These are phyloP conservation scores for Malurus melanocephalus DNA, from an alignment of 2,113 vertebrate species.

Conservation along the genomic window DNA sequence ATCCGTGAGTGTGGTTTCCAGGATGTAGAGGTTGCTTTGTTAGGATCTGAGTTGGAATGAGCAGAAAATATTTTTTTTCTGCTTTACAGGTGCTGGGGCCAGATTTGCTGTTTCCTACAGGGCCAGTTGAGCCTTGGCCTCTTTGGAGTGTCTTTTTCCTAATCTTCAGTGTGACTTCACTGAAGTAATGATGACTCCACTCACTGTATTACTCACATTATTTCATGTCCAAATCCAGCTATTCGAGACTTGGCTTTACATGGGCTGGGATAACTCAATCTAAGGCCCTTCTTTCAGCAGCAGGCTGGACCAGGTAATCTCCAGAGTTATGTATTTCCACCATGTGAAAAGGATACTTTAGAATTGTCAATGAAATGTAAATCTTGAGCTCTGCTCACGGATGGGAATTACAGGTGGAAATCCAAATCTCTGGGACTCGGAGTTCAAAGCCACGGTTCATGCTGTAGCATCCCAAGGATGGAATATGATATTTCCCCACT, in stretches of 20 bases:
- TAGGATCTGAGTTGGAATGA: background rate
- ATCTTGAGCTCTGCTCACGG: background rate
- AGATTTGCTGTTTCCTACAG: background rate
- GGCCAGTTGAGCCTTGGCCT: background rate
- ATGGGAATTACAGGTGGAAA: background rate
- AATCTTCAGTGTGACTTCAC: background rate
- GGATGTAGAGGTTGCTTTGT: background rate
- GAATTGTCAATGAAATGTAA: constrained; percentile 25
- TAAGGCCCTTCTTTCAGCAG: background rate
- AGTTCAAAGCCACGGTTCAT: background rate
- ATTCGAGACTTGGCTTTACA: background rate
- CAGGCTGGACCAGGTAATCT: constrained; percentile 15
- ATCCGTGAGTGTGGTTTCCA: constrained; percentile 27
- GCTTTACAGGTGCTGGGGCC: background rate
- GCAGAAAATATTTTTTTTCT: background rate
- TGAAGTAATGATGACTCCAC: background rate
- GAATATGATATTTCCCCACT: background rate
- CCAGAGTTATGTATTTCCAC: background rate
- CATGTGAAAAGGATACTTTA: background rate
- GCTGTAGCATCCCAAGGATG: background rate
- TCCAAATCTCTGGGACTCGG: background rate
- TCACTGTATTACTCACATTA: background rate
- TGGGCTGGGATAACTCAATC: background rate
- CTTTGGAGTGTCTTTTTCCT: background rate
- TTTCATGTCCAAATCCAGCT: background rate